These are phyloP conservation scores for Urocitellus parryii DNA, from an alignment of 2,113 vertebrate species.

Conservation along the genomic window DNA sequence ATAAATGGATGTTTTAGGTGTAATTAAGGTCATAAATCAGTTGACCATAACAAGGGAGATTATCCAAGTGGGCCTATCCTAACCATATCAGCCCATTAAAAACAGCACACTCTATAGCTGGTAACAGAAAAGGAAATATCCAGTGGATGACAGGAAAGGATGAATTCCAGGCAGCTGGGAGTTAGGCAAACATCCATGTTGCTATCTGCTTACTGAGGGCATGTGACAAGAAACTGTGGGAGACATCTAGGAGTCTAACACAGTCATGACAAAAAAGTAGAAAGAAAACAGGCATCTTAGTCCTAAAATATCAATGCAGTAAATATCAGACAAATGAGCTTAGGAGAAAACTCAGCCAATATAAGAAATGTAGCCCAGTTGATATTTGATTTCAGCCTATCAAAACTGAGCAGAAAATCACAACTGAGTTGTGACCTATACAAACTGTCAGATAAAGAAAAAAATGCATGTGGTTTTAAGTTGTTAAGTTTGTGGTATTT, in stretches of 20 bases:
- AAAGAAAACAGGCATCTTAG: neutral
- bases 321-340: neutral
- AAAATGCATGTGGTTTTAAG: neutral
- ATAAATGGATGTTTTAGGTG: neutral
- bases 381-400: neutral
- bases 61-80: neutral
- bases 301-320: neutral
- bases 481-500: neutral
- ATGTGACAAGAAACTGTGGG: neutral
- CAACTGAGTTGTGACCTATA: neutral
- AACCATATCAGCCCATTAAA: neutral
- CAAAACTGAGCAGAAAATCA: neutral
- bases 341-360: neutral
- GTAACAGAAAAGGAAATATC: neutral
- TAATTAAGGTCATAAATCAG: neutral
- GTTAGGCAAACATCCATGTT: neutral
- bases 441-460: neutral
- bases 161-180: neutral
- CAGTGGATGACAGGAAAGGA: neutral
- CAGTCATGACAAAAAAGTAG: neutral
- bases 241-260: neutral
- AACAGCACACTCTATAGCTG: neutral
- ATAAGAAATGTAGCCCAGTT: neutral
- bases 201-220: neutral
- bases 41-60: neutral